phyloP scores from a whole-genome alignment of 2,797 vertebrate species.

The Centroberyx gerrardi region DNA sequence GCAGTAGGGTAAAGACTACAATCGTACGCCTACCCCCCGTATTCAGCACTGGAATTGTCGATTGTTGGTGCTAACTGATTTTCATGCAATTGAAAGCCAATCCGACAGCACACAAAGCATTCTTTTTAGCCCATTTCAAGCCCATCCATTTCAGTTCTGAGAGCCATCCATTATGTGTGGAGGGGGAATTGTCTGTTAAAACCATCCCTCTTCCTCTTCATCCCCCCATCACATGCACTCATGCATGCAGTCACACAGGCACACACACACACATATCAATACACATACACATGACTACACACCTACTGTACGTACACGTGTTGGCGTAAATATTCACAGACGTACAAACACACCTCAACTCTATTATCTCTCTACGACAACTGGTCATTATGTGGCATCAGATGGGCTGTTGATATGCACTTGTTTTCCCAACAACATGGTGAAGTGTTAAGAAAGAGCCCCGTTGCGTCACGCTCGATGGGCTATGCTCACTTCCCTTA shows the following conservation, averaged over 20 bases:
- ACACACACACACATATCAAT: neutral
- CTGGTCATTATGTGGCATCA: slow-evolving; percentile 2
- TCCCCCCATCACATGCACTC: neutral
- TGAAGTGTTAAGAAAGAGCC: slow-evolving; percentile 27
- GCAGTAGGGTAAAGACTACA: slow-evolving; percentile 21
- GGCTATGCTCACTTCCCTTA: slow-evolving; percentile 59
- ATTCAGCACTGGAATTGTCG: slow-evolving; percentile 19
- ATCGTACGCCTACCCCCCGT: slow-evolving; percentile 17
- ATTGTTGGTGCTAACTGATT: slow-evolving; percentile 44
- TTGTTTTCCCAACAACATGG: slow-evolving; percentile 37
- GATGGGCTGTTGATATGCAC: slow-evolving; percentile 13
- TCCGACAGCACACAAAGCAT: slow-evolving; percentile 41
- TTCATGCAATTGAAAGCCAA: slow-evolving; percentile 41
- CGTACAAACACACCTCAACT: neutral
- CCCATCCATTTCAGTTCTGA: slow-evolving; percentile 35
- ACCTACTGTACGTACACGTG: neutral
- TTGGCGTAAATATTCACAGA: neutral
- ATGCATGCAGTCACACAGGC: slow-evolving; percentile 1
- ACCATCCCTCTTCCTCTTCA: neutral
- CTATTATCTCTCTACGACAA: neutral
- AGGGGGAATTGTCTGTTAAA: slow-evolving; percentile 37
- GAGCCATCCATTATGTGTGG: slow-evolving; percentile 34
- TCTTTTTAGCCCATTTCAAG: slow-evolving; percentile 36
- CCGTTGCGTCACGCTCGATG: slow-evolving; percentile 50
- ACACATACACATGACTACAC: neutral